Evolutionary conservation across 2,888 invertebrate genomes (phyloP), one percentile per base, ranked within the genome.

Genomic region (Osedax frankpressi): DNA sequence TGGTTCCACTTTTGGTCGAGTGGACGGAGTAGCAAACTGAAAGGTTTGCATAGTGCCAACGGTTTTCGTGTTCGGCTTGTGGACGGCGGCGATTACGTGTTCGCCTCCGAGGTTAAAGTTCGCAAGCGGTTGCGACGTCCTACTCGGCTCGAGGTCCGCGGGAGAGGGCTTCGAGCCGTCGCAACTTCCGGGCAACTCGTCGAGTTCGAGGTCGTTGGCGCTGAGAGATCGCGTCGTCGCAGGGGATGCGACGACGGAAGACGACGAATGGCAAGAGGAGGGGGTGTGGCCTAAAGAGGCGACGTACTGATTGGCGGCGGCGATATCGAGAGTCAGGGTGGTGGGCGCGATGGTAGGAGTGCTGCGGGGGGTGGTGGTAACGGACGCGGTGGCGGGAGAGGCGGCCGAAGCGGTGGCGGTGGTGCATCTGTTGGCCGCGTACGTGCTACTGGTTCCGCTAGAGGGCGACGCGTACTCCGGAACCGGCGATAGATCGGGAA

Each of bases 341-440:
- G 44, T 44, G 19, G 44, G 44, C 44, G 44, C 11, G 44, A 19
- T 6, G 44, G 44, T 44, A 6, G 44, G 44, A 6, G 44, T 44
- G 19, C 11, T 19, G 44, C 11, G 19, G 74, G 27, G 73, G 44
- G 2, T 24, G 65, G 63, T 28, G 24, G 11, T 90, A 88, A 78
- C 89, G 88, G 73, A 89, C 85, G 76, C 90, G 85, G 75, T 92
- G 89, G 79, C 89, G 87, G 77, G 90, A 89, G 6, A 86, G 86
- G 1, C 83, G 81, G 70, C 76, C 88, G 85, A 90, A 89, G 77
- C 88, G 88, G 0, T 89, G 88, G 1, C 85, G 91, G 90, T 85
- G 82, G 85, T 91, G 94, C 60, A 94, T 87, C 87, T 94, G 94
- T 79, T 94, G 88, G 85, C 94, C 93, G 75, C 94, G 89, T 86